A percentile compares a stretch with the other conserved stretches of the same genome.
Evolutionary conservation across 2,888 invertebrate genomes (phyloP).

Genomic region (Alcis repandata): DNA sequence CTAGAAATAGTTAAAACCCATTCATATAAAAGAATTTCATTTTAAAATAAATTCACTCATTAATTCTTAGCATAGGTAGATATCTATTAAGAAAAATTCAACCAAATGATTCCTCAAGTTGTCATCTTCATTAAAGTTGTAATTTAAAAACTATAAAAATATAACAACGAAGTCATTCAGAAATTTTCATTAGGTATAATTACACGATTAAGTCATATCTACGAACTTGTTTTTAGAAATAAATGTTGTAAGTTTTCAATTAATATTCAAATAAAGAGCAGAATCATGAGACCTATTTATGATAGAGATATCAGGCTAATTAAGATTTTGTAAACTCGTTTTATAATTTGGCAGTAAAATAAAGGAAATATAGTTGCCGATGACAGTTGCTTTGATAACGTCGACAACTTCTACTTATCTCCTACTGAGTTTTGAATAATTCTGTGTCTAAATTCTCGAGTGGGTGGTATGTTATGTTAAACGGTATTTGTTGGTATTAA

Average conservation of each 20-base stretch:
- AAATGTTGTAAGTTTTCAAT: conserved; percentile 17
- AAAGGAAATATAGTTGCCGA: conserved; percentile 44
- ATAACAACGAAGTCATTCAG: neutral
- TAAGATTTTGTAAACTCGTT: conserved; percentile 30
- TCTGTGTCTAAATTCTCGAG: conserved; percentile 14
- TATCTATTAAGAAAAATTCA: neutral
- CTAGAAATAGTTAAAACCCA: too few species aligned
- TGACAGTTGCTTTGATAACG: conserved; percentile 52
- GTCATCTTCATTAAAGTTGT: conserved; percentile 5
- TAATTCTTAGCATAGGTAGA: neutral
- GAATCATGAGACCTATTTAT: conserved; percentile 10
- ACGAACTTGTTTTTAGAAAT: conserved; percentile 8
- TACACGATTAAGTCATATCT: conserved; percentile 20
- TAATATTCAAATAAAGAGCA: conserved; percentile 29
- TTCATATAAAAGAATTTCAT: too few species aligned
- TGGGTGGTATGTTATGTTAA: conserved; percentile 29
- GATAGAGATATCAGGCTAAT: conserved; percentile 28
- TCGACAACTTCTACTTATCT: conserved; percentile 46
- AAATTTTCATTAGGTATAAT: conserved; percentile 15
- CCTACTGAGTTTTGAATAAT: conserved; percentile 25
- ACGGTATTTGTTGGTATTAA: conserved; percentile 24
- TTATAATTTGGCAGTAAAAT: conserved; percentile 55
- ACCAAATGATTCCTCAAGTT: neutral
- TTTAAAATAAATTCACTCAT: neutral
- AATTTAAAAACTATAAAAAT: conserved; percentile 20